Base-by-base conservation (phyloP, 2,797 vertebrate species). In the Rhynchotus rufescens region DNA sequence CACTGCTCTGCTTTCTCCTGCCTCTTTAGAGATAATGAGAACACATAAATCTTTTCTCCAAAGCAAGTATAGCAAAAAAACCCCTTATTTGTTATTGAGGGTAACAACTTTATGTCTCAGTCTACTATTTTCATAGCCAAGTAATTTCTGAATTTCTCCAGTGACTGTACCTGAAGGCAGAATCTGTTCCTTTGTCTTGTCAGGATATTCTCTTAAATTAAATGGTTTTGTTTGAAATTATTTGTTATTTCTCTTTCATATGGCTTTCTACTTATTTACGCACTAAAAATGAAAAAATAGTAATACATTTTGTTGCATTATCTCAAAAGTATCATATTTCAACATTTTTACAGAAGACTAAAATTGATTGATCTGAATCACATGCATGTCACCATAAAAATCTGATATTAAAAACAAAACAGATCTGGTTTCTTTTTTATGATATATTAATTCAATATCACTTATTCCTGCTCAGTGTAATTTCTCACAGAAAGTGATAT, bases 21-120 rank as follows among this genome's bases (percentile, higher is more conserved):
- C 90, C 65, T n/a, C n/a, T 93, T 92, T 47, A 59, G 85, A 93
- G 80, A 95, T 69, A 95, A 88, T 75, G 36, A 94, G 80, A 95
- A 78, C 59, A 73, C 85, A 59, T 82, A 84, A 88, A 80, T 94
- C 75, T 92, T 94, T 86, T 72, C 65, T 92, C 72, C 49, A 89
- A 89, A 65, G 17, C 5, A 5, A 45, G 80, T 38, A 20, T 32
- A 64, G 73, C 64, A 61, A 54, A 89, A 83, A 83, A 81, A 47
- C 23, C 3, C 17, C 12, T 77, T 32, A 4, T 62, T 94, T 91
- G 68, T 96, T 92, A 90, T 10, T 57, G 36, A 83, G 15, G 25
- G 30, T 80, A 94, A 77, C 47, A 52, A 30, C 40, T 88, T 73
- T 80, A 38, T 92, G 84, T 17, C 65, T 45, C 42, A 83, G 20